Evolutionary conservation across 2,797 vertebrate species (phyloP).

Genomic region (Tinamus major): DNA sequence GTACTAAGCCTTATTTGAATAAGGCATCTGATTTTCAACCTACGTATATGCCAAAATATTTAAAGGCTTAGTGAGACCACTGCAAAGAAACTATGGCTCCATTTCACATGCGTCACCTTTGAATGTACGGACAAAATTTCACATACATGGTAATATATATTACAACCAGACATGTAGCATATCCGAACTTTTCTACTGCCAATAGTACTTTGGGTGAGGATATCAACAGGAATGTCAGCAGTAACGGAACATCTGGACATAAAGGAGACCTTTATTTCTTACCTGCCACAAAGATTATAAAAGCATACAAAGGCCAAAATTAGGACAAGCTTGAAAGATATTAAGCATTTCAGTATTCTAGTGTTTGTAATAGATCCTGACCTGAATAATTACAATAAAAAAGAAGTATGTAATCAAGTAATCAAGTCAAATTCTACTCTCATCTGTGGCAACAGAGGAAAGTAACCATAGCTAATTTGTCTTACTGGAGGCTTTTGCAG

Average conservation of each 20-base stretch:
- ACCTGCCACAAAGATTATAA: background rate
- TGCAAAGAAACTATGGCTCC: background rate
- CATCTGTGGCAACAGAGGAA: background rate
- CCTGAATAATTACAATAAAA: background rate
- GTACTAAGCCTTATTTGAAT: background rate
- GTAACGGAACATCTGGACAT: background rate
- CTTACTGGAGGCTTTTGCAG: background rate
- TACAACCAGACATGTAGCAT: background rate
- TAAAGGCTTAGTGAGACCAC: background rate
- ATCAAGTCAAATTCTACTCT: background rate
- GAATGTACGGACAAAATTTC: slow-evolving; percentile 19
- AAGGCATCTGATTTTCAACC: background rate
- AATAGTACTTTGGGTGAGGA: slow-evolving; percentile 11
- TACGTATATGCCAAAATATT: background rate
- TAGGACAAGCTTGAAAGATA: background rate
- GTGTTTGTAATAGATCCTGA: background rate
- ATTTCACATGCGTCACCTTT: background rate
- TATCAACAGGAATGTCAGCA: background rate
- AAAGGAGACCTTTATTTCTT: background rate
- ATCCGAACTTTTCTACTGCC: background rate
- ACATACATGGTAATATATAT: slow-evolving; percentile 16
- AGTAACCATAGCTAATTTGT: background rate
- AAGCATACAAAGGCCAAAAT: background rate
- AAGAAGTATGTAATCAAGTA: background rate
- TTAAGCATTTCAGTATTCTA: background rate